Percentiles rank a stretch among this genome's conserved stretches.
phyloP scores from a whole-genome alignment of 2,113 vertebrate species.

The Enhydra lutris region DNA sequence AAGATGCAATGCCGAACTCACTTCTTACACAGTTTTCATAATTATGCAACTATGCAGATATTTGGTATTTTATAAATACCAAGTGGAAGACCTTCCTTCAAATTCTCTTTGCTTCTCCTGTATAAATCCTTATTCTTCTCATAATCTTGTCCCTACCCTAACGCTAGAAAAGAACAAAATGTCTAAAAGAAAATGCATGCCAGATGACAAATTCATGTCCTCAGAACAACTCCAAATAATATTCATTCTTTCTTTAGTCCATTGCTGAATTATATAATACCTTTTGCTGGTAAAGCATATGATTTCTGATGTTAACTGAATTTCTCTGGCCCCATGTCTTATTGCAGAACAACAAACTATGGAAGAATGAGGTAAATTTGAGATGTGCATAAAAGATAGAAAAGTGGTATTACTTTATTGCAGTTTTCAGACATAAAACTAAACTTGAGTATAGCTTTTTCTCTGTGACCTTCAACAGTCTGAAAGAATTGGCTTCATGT shows the following conservation, averaged over 20 bases:
- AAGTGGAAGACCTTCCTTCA: neutral
- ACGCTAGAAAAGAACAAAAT: neutral
- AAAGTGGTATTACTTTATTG: neutral
- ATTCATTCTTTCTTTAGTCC: neutral
- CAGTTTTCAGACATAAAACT: neutral
- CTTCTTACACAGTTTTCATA: neutral
- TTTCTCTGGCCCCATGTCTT: neutral
- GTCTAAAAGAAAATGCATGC: neutral
- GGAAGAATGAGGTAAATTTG: neutral
- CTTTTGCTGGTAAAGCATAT: neutral
- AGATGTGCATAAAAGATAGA: neutral
- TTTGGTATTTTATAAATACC: neutral
- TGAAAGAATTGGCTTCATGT: neutral
- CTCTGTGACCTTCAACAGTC: neutral
- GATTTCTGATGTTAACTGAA: neutral
- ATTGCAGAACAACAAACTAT: neutral
- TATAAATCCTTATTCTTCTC: neutral
- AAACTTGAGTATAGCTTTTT: neutral
- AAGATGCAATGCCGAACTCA: neutral
- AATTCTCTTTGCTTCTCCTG: neutral
- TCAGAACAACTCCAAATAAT: neutral
- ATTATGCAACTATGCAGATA: neutral
- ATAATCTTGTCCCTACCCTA: neutral
- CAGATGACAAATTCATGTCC: neutral
- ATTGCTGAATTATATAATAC: neutral